Conservation (phyloP, 1,140 invertebrate genomes). For the Hycleus phaleratus region DNA sequence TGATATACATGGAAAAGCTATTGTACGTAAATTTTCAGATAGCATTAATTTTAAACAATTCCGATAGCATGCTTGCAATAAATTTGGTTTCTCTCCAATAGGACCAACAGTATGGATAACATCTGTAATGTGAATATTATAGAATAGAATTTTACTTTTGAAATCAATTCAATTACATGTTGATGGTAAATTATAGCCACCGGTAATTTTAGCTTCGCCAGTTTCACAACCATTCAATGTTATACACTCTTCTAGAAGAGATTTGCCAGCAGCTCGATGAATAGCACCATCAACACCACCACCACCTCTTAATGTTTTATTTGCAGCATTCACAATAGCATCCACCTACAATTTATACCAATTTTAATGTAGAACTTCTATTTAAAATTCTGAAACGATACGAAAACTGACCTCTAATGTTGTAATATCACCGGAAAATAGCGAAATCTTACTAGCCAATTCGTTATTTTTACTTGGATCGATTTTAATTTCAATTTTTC, state of each 20-base stretch:
- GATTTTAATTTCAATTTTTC: slow-evolving; percentile 39
- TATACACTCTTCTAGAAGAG: slow-evolving; percentile 63
- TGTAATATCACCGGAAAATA: slow-evolving; percentile 81
- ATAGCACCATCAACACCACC: slow-evolving; percentile 88
- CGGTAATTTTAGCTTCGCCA: slow-evolving; percentile 75
- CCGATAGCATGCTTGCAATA: slow-evolving; percentile 61
- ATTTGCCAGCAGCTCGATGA: slow-evolving; percentile 63
- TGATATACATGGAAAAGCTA: slow-evolving; percentile 82
- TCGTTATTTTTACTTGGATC: slow-evolving; percentile 40
- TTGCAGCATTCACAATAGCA: slow-evolving; percentile 90
- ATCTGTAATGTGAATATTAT: slow-evolving; percentile 47
- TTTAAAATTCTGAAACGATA: neutral
- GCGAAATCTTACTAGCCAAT: slow-evolving; percentile 55
- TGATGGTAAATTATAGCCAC: slow-evolving; percentile 70
- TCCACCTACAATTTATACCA: slow-evolving; percentile 53
- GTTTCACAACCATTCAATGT: slow-evolving; percentile 63
- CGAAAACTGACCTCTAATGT: slow-evolving; percentile 52
- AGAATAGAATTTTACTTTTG: neutral
- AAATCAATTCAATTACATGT: slow-evolving; percentile 49
- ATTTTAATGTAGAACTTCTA: neutral
- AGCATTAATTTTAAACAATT: slow-evolving; percentile 54
- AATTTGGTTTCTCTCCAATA: slow-evolving; percentile 57
- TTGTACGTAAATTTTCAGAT: slow-evolving; percentile 54
- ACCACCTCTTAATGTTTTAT: slow-evolving; percentile 67
- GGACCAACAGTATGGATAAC: slow-evolving; percentile 81